A percentile compares a stretch with the other conserved stretches of the same genome.
Evolutionary conservation across 2,797 vertebrate genomes (phyloP).

Genomic region (Loriculus beryllinus): DNA sequence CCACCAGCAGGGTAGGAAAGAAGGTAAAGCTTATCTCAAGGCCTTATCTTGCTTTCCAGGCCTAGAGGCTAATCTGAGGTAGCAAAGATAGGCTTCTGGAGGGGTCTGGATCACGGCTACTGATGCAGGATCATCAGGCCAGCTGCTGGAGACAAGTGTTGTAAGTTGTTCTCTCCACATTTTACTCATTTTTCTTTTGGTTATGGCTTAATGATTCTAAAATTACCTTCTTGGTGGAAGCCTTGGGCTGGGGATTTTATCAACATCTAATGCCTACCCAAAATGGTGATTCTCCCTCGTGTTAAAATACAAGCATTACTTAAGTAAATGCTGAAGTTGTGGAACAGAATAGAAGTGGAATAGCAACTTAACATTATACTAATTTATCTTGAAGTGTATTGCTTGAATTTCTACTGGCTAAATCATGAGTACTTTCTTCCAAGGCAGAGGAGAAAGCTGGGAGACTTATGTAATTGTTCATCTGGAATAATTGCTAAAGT

Average conservation of each 20-base stretch:
- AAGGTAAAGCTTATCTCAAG: neutral
- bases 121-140: neutral
- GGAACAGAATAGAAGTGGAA: neutral
- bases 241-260: neutral
- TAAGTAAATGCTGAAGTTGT: neutral
- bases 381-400: neutral
- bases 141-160: neutral
- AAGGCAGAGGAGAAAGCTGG: neutral
- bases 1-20: neutral
- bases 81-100: neutral
- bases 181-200: neutral
- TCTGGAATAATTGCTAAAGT: slow-evolving; percentile 29
- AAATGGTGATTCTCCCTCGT: neutral
- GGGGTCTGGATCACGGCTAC: neutral
- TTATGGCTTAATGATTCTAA: neutral
- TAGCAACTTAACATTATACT: neutral
- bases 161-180: neutral
- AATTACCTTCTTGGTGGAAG: neutral
- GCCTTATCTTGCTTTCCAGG: neutral
- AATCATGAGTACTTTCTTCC: neutral
- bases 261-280: neutral
- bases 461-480: slow-evolving; percentile 18
- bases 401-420: neutral
- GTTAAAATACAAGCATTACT: neutral
- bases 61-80: neutral